A percentile compares a stretch with the other conserved stretches of the same genome.
Conservation (phyloP, 2,113 vertebrate genomes). For the Sterrhoptilus dennistouni region DNA sequence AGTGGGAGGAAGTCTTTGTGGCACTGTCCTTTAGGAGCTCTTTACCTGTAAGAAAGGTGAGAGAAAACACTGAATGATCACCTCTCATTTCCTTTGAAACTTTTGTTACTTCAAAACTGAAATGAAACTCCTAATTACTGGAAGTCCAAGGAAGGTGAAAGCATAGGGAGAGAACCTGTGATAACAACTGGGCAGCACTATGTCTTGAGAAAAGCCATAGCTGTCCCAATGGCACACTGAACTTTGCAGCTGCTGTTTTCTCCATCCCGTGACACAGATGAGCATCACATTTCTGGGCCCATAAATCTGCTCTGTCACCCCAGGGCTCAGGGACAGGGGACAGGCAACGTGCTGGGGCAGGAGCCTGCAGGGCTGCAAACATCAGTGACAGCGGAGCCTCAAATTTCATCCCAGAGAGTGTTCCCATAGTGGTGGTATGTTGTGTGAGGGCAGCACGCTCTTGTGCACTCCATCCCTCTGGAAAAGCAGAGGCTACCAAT, state of each 20-base stretch:
- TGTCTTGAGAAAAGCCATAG: neutral
- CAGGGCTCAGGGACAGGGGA: rapidly evolving
- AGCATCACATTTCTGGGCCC: neutral
- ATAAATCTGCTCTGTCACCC: neutral
- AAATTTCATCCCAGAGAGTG: neutral
- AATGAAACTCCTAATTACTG: neutral
- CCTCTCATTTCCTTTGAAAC: neutral
- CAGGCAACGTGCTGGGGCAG: neutral
- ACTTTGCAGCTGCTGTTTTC: neutral
- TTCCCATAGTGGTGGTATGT: neutral
- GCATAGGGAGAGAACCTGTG: neutral
- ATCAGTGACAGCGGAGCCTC: neutral
- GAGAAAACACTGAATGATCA: neutral
- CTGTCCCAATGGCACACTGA: neutral
- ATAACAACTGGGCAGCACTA: neutral
- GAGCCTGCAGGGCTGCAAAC: neutral
- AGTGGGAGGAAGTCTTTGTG: neutral
- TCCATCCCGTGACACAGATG: rapidly evolving
- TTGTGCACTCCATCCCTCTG: neutral
- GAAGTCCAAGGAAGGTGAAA: neutral
- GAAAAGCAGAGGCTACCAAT: neutral
- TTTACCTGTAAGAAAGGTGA: neutral
- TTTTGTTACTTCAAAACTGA: neutral
- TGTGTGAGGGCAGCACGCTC: neutral
- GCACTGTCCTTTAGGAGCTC: neutral